phyloP scores from a whole-genome alignment of 2,888 invertebrate species.

The Ditula angustiorana region DNA sequence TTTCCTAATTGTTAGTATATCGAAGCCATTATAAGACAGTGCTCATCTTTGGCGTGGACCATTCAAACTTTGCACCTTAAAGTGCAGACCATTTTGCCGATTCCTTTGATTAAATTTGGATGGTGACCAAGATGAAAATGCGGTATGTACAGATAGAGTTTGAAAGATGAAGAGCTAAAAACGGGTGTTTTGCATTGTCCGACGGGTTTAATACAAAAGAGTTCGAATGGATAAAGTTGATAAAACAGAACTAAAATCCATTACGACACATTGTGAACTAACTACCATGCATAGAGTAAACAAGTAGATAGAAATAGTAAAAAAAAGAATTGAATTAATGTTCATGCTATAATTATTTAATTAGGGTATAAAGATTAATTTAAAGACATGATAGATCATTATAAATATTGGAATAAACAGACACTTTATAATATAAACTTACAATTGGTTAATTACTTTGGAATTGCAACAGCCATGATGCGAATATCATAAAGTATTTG shows the following conservation, averaged over 20 bases:
- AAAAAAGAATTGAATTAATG: conserved; percentile 17
- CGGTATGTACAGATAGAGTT: neutral
- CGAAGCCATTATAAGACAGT: too few relatives aligned
- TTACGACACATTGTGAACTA: conserved; percentile 27
- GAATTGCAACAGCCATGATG: conserved; percentile 6
- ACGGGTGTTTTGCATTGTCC: neutral
- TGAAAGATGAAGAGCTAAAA: neutral
- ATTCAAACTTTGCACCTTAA: neutral
- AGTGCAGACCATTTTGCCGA: neutral
- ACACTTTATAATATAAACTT: neutral
- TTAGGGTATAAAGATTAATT: neutral
- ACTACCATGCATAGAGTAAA: conserved; percentile 37
- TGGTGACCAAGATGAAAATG: neutral
- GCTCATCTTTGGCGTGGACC: neutral
- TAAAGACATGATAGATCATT: conserved; percentile 1
- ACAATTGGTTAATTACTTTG: neutral
- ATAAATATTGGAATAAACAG: neutral
- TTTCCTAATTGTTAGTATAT: too few relatives aligned
- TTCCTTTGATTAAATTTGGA: neutral
- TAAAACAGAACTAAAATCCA: conserved; percentile 15
- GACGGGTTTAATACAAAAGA: neutral
- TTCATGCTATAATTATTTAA: conserved; percentile 21
- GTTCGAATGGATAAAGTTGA: neutral
- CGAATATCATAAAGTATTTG: conserved; percentile 15
- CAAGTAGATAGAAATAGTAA: conserved; percentile 24